phyloP scores from a whole-genome alignment of 2,113 vertebrate species.

The Calonectris borealis region DNA sequence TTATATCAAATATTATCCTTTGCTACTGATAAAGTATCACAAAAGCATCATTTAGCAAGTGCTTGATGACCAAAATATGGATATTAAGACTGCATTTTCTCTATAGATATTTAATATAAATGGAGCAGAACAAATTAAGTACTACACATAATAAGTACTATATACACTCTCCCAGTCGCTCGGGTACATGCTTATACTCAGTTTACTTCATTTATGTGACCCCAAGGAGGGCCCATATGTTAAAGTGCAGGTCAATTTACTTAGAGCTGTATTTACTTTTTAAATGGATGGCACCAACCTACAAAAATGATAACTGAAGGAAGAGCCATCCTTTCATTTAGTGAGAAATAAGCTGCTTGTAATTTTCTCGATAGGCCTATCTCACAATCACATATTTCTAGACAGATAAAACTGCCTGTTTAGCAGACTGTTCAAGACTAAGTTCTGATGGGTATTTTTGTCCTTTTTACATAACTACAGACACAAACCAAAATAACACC shows the following conservation, averaged over 20 bases:
- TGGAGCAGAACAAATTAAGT: background rate
- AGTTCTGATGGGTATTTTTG: background rate
- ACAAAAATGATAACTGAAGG: background rate
- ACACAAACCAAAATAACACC: background rate
- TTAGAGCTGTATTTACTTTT: background rate
- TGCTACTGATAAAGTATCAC: background rate
- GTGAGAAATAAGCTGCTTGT: background rate
- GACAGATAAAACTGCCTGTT: background rate
- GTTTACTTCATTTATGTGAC: background rate
- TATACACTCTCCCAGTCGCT: background rate
- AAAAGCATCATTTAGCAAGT: background rate
- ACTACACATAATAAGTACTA: background rate
- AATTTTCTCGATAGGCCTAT: background rate
- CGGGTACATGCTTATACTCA: background rate
- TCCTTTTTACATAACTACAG: background rate
- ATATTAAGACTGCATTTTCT: background rate
- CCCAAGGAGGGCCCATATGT: background rate
- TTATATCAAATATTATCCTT: background rate
- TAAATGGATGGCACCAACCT: background rate
- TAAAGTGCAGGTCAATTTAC: constrained; percentile 4
- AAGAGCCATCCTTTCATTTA: background rate
- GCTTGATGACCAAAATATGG: background rate
- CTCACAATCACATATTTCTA: background rate
- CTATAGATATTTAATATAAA: background rate
- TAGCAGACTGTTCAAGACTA: background rate